Evolutionary conservation across 2,888 invertebrate genomes (phyloP), one percentile per base, ranked within the genome.

Genomic region (Galerucella calmariensis): DNA sequence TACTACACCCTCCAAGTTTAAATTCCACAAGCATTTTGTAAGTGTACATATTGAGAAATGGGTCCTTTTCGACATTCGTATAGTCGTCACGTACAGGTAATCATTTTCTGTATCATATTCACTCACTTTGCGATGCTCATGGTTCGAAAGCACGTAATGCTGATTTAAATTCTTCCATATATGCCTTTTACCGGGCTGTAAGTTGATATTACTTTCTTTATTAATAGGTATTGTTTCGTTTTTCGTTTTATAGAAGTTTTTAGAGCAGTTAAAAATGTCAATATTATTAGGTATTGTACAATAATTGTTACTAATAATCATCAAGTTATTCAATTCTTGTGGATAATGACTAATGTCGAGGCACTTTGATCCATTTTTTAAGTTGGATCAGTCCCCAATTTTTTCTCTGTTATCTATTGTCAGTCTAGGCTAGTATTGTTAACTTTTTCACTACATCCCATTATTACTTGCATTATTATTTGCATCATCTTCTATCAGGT

Each of bases 91-190:
- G 63, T 46, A 65, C 46, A 11, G 12, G 14, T 69, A n/a, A 69
- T 69, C 46, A 58, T 61, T 59, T 61, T 59, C 59, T 63, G 46
- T 69, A 46, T 51, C 58, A 74, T 69, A 71, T 62, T 51, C 46
- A 81, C 79, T 81, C 79, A 85, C 86, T 86, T 82, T 84, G 81
- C 61, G 85, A 74, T 44, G 85, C 85, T 85, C 85, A 86, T 16
- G 85, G 83, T 81, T 85, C 83, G 62, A 85, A 81, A 41, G 82
- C 80, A 73, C 84, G 78, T 35, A 85, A 75, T 63, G 80, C 83
- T 16, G 77, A 67, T 77, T 84, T 84, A 76, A 82, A 85, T 75
- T 83, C 83, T 44, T 78, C 75, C 27, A 81, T 81, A 73, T 86
- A 85, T 69, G 58, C 72, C 80, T 69, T 70, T 82, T 79, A 69